Evolutionary conservation across 2,113 vertebrate genomes (phyloP), one percentile per base, ranked within the genome.

Genomic region (Chloropsis cyanopogon): DNA sequence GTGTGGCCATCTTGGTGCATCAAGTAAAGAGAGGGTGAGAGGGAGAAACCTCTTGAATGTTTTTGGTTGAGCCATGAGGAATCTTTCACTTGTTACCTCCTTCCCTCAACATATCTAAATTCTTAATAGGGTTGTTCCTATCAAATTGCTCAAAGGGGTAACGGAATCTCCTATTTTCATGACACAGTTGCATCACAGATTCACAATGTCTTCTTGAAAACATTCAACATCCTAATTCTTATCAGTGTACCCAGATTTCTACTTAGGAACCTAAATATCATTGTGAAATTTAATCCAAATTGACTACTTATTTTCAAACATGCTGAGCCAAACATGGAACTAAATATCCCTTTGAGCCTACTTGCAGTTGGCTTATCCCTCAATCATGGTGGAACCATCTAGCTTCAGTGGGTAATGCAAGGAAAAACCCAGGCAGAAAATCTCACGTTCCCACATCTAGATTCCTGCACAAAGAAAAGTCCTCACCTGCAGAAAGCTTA

Each of bases 301-400:
- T 50, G 47, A 42, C 42, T 47, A 71, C 11, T 68, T 39, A 21
- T 82, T 92, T 92, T 90, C 79, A 76, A 49, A 76, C 11, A 11
- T 64, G 10, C 28, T 68, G 9, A 71, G 18, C 33, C 42, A 81
- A 88, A 71, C 20, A 64, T 19, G 16, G 28, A 66, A 47, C 12
- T 25, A 86, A 88, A 76, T 21, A 39, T 11, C 9, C 25, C 14
- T 68, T 54, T 82, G 33, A 86, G 23, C 29, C 57, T 80, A 41
- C 7, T 9, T 11, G 13, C 24, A 37, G 10, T 33, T 46, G 12
- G 18, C 12, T 85, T 11, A 64, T 44, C 12, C 53, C 10, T 80
- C 37, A 28, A 0, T 29, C 0, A 0, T 11, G 20, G 22, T 35
- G 5, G 28, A 86, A 53, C 20, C 52, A 68, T 39, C 41, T 26